These are phyloP conservation scores for Sapayoa aenigma DNA, from an alignment of 2,113 vertebrate genomes.

Conservation along the genomic window DNA sequence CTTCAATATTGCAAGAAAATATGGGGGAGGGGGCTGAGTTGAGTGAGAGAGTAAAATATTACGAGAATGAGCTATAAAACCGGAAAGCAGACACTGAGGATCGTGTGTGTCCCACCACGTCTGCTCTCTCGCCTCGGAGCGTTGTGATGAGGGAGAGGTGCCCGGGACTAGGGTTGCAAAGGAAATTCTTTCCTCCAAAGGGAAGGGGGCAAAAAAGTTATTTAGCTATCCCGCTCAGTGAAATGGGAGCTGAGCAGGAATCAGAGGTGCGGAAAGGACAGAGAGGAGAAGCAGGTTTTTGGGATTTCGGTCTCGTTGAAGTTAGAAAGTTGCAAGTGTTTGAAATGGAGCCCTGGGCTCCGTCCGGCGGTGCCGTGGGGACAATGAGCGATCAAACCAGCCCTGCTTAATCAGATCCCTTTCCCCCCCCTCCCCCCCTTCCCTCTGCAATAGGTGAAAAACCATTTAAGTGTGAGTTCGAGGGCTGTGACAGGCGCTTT, in stretches of 20 bases:
- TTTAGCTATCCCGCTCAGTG: neutral
- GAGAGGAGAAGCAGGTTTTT: neutral
- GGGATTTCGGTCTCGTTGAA: neutral
- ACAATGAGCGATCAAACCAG: neutral
- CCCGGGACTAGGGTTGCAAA: neutral
- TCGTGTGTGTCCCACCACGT: neutral
- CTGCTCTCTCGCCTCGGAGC: neutral
- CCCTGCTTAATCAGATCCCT: conserved; percentile 31
- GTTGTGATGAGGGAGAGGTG: neutral
- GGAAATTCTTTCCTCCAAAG: neutral
- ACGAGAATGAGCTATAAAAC: neutral
- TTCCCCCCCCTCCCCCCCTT: neutral
- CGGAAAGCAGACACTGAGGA: neutral
- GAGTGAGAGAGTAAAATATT: neutral
- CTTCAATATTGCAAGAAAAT: neutral
- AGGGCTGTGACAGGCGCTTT: conserved; percentile 97
- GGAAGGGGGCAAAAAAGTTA: neutral
- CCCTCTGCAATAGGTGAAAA: conserved; percentile 87
- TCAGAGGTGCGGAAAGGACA: neutral
- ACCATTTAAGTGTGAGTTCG: conserved; percentile 98
- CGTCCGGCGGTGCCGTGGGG: neutral
- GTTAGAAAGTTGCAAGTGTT: conserved; percentile 23
- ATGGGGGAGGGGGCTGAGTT: neutral
- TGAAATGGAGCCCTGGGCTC: neutral
- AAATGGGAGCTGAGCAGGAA: neutral